A percentile compares a stretch with the other conserved stretches of the same genome.
phyloP scores from a whole-genome alignment of 2,797 vertebrate genomes.

The Leucoraja ocellata region DNA sequence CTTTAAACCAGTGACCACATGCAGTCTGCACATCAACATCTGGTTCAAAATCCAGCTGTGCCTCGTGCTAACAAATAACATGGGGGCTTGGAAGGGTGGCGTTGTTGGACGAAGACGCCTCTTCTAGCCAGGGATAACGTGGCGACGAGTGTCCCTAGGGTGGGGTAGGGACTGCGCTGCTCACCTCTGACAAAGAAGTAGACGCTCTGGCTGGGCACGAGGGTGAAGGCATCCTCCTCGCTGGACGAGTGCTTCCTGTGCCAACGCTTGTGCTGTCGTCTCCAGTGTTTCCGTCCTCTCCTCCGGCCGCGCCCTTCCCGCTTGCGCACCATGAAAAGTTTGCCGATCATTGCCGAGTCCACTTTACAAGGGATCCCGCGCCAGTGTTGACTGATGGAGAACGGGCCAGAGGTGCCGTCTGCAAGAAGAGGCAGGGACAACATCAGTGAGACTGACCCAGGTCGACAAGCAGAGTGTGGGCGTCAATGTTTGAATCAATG shows the following conservation, averaged over 20 bases:
- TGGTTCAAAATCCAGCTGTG: no score
- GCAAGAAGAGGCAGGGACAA: background rate
- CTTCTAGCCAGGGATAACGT: background rate
- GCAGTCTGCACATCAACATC: no score
- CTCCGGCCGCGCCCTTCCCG: constrained; percentile 22
- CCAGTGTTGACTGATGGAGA: constrained; percentile 76
- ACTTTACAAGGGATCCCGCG: constrained; percentile 66
- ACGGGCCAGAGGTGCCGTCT: constrained; percentile 46
- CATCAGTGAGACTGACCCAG: background rate
- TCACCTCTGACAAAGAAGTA: constrained; percentile 88
- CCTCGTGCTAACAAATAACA: no score
- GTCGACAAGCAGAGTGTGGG: no score
- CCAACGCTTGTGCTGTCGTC: constrained; percentile 41
- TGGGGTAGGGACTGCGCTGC: no score
- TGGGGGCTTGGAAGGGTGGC: no score
- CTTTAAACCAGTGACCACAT: no score
- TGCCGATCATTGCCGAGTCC: constrained; percentile 76
- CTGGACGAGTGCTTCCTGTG: background rate
- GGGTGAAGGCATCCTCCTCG: constrained; percentile 43
- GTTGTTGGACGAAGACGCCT: no score
- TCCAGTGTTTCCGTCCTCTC: background rate
- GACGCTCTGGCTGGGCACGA: constrained; percentile 73
- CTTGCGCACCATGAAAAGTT: constrained; percentile 65
- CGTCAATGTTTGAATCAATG: background rate
- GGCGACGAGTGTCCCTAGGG: background rate